Evolutionary conservation across 2,113 vertebrate species (phyloP).

Genomic region (Hippoglossus stenolepis): DNA sequence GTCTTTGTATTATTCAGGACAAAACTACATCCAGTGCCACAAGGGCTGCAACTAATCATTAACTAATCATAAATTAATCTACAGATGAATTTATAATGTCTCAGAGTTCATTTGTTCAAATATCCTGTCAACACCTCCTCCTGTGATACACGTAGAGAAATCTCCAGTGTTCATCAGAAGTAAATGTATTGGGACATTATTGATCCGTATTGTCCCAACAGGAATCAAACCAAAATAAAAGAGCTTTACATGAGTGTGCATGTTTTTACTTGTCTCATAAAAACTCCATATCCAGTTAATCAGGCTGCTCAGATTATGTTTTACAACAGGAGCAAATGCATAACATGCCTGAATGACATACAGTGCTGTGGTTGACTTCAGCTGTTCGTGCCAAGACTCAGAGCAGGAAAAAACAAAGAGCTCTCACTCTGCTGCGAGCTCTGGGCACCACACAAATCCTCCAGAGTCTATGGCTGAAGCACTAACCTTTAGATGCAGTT

Average conservation of each 20-base stretch:
- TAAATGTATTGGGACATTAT: neutral
- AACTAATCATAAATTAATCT: no score
- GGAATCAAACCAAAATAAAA: neutral
- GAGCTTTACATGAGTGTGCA: neutral
- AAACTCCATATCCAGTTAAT: neutral
- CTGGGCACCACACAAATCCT: neutral
- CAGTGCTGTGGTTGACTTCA: constrained; percentile 29
- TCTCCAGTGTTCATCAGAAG: neutral
- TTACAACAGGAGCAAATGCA: constrained; percentile 28
- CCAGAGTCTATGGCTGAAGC: no score
- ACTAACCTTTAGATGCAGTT: no score
- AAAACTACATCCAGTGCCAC: no score
- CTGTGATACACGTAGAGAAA: neutral
- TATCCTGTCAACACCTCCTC: neutral
- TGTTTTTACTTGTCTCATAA: neutral
- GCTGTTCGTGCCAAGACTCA: constrained; percentile 40
- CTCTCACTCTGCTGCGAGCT: constrained; percentile 45
- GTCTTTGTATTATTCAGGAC: no score
- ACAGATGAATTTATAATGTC: no score
- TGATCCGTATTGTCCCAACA: neutral
- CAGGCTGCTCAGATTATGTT: constrained; percentile 17
- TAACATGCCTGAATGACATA: constrained; percentile 7
- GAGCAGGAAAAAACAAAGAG: constrained; percentile 30
- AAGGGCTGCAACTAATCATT: no score
- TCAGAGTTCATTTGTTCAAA: neutral